Percentiles rank a stretch among this genome's conserved stretches.
Conservation (phyloP, 2,113 vertebrate species). For the Cyprinodon tularosa region DNA sequence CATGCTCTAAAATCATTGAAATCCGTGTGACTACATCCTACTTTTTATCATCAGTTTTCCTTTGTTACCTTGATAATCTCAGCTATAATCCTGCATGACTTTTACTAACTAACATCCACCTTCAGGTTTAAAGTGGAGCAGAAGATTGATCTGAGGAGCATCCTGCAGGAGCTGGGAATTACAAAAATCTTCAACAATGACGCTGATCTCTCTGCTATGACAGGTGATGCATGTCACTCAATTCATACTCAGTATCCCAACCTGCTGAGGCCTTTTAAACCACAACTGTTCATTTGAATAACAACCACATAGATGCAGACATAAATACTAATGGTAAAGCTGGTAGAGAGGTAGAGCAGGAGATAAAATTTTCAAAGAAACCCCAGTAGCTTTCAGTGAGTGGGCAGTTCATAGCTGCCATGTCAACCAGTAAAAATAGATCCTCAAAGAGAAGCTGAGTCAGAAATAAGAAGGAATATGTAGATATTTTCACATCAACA, state of each 20-base stretch:
- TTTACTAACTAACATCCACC: not conserved
- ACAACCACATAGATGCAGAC: not conserved
- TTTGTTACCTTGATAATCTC: not conserved
- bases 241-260: not conserved
- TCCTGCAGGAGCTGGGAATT: conserved; percentile 89
- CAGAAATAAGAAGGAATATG: not conserved
- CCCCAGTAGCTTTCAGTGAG: conserved; percentile 71
- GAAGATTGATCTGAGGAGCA: conserved; percentile 89
- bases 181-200: conserved; percentile 87
- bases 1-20: not conserved
- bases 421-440: conserved; percentile 65
- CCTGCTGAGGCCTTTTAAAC: not conserved
- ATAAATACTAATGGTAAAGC: not conserved
- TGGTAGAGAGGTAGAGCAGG: conserved; percentile 26
- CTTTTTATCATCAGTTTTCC: not conserved
- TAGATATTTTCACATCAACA: not conserved
- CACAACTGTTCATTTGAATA: not conserved
- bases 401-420: conserved; percentile 59
- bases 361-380: conserved; percentile 58
- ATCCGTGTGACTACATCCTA: not conserved
- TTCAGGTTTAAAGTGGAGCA: conserved; percentile 94
- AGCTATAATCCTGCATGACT: not conserved
- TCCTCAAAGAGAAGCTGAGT: conserved; percentile 11
- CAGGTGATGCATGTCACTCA: conserved; percentile 77
- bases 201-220: conserved; percentile 94